These are phyloP conservation scores for Drosophila tani DNA, from an alignment of 1,140 invertebrate genomes.

Conservation along the genomic window DNA sequence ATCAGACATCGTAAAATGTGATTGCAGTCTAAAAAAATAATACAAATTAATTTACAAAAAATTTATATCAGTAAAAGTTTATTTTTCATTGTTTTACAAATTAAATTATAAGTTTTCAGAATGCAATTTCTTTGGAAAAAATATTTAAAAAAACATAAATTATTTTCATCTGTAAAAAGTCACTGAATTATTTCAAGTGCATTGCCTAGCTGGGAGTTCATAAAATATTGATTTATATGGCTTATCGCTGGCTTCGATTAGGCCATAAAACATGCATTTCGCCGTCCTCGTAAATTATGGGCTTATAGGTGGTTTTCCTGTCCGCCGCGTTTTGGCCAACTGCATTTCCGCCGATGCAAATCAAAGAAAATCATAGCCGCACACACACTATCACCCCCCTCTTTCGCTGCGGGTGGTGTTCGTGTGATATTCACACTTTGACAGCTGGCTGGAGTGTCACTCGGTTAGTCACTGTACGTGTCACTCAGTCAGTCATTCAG, in stretches of 20 bases:
- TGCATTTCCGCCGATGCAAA: constrained; percentile 65
- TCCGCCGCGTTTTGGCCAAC: constrained; percentile 28
- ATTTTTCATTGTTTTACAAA: no score
- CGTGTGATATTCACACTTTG: constrained; percentile 71
- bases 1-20: neutral
- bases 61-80: no score
- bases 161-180: no score
- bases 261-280: constrained; percentile 46
- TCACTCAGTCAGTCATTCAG: constrained; percentile 5
- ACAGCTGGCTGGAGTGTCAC: constrained; percentile 68
- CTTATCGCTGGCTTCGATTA: constrained; percentile 54
- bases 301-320: constrained; percentile 36
- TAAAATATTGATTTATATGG: constrained; percentile 51
- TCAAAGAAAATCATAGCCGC: constrained; percentile 31
- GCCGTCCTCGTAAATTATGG: constrained; percentile 41
- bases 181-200: neutral
- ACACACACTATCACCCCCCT: neutral
- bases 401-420: neutral
- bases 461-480: constrained; percentile 50
- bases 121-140: neutral
- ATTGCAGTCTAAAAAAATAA: neutral
- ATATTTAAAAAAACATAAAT: neutral
- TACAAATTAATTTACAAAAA: no score
- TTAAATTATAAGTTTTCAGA: no score
- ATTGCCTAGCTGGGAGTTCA: constrained; percentile 20